Percentiles rank a stretch among this genome's conserved stretches.
phyloP scores from a whole-genome alignment of 2,888 invertebrate genomes.

The Merodon equestris region DNA sequence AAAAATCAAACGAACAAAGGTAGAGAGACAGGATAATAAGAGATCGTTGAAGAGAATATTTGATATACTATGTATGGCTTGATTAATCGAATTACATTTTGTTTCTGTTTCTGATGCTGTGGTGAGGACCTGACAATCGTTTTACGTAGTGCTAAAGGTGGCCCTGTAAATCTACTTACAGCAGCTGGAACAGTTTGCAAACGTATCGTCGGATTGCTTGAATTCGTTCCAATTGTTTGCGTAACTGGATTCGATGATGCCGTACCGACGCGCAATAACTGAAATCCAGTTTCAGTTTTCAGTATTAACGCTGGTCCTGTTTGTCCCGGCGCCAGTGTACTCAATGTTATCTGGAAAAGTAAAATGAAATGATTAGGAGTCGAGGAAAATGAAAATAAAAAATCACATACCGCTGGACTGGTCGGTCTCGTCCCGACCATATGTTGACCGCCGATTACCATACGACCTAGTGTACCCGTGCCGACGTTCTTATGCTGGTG shows the following conservation, averaged over 20 bases:
- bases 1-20: constrained; percentile 45
- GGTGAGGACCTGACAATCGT: constrained; percentile 79
- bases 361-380: neutral
- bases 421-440: constrained; percentile 90
- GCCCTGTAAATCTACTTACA: constrained; percentile 88
- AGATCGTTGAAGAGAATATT: constrained; percentile 33
- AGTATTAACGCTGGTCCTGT: constrained; percentile 92
- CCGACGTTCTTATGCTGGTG: constrained; percentile 85
- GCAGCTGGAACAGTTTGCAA: constrained; percentile 92
- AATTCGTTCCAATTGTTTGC: constrained; percentile 80
- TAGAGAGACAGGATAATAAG: constrained; percentile 41
- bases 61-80: constrained; percentile 60
- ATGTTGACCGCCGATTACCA: constrained; percentile 90
- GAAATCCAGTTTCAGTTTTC: constrained; percentile 98
- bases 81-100: constrained; percentile 75
- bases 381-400: constrained; percentile 28
- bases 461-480: constrained; percentile 87
- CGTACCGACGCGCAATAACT: constrained; percentile 93
- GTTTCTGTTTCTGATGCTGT: constrained; percentile 78
- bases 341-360: constrained; percentile 88
- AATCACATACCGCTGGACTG: constrained; percentile 82
- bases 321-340: constrained; percentile 92
- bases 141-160: constrained; percentile 83
- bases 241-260: constrained; percentile 83
- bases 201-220: constrained; percentile 86